Evolutionary conservation across 1,140 invertebrate species (phyloP).

Genomic region (Eumaeus atala): DNA sequence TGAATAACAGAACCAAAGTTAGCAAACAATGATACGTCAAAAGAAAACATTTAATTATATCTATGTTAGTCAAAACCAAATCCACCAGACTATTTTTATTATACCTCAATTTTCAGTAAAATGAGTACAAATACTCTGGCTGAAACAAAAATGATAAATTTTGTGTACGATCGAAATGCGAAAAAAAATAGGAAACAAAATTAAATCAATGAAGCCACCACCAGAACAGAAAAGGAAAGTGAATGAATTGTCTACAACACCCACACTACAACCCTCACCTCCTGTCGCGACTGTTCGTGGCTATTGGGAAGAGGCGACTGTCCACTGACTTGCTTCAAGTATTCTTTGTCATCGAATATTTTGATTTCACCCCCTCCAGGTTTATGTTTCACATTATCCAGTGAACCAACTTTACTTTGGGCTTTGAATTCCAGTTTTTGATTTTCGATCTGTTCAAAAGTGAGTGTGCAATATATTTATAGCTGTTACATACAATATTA

Average conservation of each 20-base stretch:
- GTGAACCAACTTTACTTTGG: constrained; percentile 90
- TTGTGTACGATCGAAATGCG: constrained; percentile 22
- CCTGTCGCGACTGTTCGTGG: constrained; percentile 78
- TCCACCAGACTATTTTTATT: constrained; percentile 24
- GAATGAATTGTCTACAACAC: constrained; percentile 26
- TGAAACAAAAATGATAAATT: constrained; percentile 67
- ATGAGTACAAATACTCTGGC: constrained; percentile 74
- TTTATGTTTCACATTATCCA: constrained; percentile 95
- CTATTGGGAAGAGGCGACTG: constrained; percentile 76
- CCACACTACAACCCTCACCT: constrained; percentile 72
- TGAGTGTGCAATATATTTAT: constrained; percentile 38
- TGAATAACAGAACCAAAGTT: constrained; percentile 26
- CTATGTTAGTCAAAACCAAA: constrained; percentile 31
- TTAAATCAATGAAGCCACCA: constrained; percentile 37
- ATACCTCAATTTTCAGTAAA: constrained; percentile 66
- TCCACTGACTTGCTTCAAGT: constrained; percentile 87
- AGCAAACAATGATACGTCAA: constrained; percentile 13
- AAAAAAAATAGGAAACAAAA: constrained; percentile 22
- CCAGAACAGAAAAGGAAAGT: constrained; percentile 37
- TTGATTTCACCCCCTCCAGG: constrained; percentile 95
- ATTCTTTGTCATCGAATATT: constrained; percentile 95
- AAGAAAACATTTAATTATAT: constrained; percentile 26
- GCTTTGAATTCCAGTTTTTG: constrained; percentile 90
- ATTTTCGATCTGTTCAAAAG: constrained; percentile 85
- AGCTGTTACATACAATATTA: background rate